Evolutionary conservation across 2,797 vertebrate species (phyloP).

Genomic region (Myotis daubentonii): DNA sequence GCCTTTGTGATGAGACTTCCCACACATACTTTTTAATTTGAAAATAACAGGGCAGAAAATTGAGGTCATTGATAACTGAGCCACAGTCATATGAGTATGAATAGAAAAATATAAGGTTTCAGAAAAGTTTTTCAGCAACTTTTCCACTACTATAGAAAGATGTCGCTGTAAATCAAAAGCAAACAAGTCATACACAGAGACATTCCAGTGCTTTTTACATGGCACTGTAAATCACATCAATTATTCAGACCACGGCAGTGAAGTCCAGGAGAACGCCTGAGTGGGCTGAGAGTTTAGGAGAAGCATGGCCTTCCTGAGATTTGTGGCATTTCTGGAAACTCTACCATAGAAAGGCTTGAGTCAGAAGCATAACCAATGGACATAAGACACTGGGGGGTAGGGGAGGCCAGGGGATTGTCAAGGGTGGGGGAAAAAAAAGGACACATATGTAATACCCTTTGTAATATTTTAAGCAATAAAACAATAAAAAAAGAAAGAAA

Average conservation of each 20-base stretch:
- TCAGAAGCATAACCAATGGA: no score
- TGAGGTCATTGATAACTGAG: constrained; percentile 70
- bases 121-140: constrained; percentile 64
- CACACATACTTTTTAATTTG: constrained; percentile 72
- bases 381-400: no score
- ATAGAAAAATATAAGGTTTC: constrained; percentile 51
- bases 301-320: constrained; percentile 74
- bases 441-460: no score
- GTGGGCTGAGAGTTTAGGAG: constrained; percentile 37
- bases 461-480: no score
- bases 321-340: constrained; percentile 70
- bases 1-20: constrained; percentile 60
- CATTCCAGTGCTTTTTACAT: constrained; percentile 71
- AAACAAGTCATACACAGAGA: constrained; percentile 70
- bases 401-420: no score
- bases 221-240: constrained; percentile 66
- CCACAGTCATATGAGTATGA: constrained; percentile 34
- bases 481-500: no score
- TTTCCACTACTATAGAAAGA: constrained; percentile 53
- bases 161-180: constrained; percentile 71
- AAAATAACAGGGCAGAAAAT: constrained; percentile 77
- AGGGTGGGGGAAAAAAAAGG: no score
- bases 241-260: constrained; percentile 70
- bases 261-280: constrained; percentile 53
- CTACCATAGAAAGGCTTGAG: constrained; percentile 49